These are phyloP conservation scores for Sebastes glaucus DNA, from an alignment of 2,797 vertebrate species.

Conservation along the genomic window DNA sequence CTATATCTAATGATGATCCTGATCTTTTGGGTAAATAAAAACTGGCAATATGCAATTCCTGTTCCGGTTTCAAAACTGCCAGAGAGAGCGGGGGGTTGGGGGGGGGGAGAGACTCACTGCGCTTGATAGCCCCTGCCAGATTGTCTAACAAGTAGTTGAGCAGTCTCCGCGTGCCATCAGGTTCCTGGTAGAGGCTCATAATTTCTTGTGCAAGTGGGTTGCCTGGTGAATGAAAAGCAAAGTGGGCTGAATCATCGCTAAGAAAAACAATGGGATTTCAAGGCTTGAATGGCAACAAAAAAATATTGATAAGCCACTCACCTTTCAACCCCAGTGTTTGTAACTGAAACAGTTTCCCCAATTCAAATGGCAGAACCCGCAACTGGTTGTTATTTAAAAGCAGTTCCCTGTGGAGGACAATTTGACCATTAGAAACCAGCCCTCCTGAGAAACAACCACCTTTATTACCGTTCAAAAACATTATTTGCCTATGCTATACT, in stretches of 20 bases:
- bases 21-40: not conserved
- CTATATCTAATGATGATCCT: not conserved
- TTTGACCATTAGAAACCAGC: conserved; percentile 54
- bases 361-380: conserved; percentile 99
- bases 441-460: not conserved
- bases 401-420: conserved; percentile 91
- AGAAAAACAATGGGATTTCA: conserved; percentile 28
- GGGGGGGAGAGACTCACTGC: conserved; percentile 86
- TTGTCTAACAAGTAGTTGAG: conserved; percentile 99
- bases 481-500: not conserved
- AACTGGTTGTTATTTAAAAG: conserved; percentile 99
- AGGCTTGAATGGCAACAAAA: conserved; percentile 37
- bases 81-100: not conserved
- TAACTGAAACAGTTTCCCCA: conserved; percentile 99
- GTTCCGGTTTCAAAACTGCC: not conserved
- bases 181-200: conserved; percentile 98
- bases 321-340: conserved; percentile 99
- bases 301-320: conserved; percentile 74
- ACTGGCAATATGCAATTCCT: not conserved
- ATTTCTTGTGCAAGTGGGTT: conserved; percentile 99
- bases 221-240: conserved; percentile 79
- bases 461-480: not conserved
- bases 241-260: not conserved
- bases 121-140: conserved; percentile 97
- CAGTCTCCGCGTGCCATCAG: conserved; percentile 95